These are phyloP conservation scores for Bostrychus sinensis DNA, from an alignment of 2,113 vertebrate species.

Conservation along the genomic window DNA sequence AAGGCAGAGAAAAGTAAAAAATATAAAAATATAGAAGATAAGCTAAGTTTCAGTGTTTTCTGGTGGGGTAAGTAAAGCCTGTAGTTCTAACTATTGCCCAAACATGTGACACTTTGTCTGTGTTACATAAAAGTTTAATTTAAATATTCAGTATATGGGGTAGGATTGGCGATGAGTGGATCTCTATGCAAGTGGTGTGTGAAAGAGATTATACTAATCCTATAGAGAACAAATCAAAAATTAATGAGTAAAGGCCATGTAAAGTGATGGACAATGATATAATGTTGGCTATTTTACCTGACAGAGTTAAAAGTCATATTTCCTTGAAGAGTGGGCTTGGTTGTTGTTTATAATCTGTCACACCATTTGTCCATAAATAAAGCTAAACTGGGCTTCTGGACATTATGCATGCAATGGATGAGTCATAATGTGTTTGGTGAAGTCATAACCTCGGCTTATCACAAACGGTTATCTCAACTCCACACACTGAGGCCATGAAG, in stretches of 20 bases:
- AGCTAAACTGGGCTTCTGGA: constrained; percentile 26
- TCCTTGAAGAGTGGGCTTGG: too few relatives aligned
- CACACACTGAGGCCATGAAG: background rate
- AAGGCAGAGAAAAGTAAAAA: too few relatives aligned
- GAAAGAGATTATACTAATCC: constrained; percentile 44
- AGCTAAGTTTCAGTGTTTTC: too few relatives aligned
- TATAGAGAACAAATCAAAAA: background rate
- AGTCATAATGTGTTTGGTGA: constrained; percentile 15
- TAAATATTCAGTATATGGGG: background rate
- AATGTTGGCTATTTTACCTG: background rate
- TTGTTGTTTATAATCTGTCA: constrained; percentile 35
- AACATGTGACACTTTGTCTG: background rate
- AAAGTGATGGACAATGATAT: background rate
- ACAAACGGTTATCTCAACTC: constrained; percentile 10
- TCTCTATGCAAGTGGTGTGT: background rate
- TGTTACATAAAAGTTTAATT: background rate
- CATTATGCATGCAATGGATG: constrained; percentile 26
- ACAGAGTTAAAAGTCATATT: background rate
- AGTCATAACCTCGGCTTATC: background rate
- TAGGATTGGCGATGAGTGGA: background rate
- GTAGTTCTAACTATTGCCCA: too few relatives aligned
- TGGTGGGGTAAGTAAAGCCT: too few relatives aligned
- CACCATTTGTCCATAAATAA: constrained; percentile 37
- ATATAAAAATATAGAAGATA: too few relatives aligned
- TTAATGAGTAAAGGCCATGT: background rate